Base-by-base conservation (phyloP, 1,140 invertebrate genomes). In the Drosophila truncata region DNA sequence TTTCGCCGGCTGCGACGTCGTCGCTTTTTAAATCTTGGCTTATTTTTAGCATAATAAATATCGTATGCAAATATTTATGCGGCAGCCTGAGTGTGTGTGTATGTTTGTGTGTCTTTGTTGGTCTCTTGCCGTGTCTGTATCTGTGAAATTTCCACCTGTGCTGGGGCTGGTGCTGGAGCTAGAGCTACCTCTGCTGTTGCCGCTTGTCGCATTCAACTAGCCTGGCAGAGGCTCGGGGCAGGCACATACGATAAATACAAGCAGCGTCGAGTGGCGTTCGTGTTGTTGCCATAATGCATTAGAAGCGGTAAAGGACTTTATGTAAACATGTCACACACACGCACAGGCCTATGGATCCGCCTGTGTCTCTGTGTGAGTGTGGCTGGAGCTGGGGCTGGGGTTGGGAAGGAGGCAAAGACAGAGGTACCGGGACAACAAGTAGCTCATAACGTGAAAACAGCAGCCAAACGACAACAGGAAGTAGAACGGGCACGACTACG, bases 1-100 rank as follows among this genome's bases (percentile, higher is more conserved):
- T 91, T 90, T 90, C 66, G 35, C 39, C 59, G 37, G 58, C 77
- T 55, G 52, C 52, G 33, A 25, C 52, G 52, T 25, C 52, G 52
- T 55, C 52, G 52, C 52, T 55, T 83, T 87, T 87, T 73, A 90
- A 82, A 85, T 90, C 85, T 85, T 91, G 75, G 86, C 85, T 90
- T 90, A 90, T 90, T 90, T 90, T 91, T 85, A 90, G 85, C 85
- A 85, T 90, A 80, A 85, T 91, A 90, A 90, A 88, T 88, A 85
- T 79, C 66, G 71, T 84, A 88, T 90, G 86, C 78, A 90, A 90
- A 85, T 90, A 80, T 85, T 90, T 85, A 81, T 85, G 85, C 61
- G 69, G 58, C 61, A 50, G 41, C 76, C 52, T 54, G 61, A 47
- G 63, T 41, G 42, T 37, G 60, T 67, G 16, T 61, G 16, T 49